Evolutionary conservation across 2,888 invertebrate genomes (phyloP), one percentile per base, ranked within the genome.

Genomic region (Lithodes maja): DNA sequence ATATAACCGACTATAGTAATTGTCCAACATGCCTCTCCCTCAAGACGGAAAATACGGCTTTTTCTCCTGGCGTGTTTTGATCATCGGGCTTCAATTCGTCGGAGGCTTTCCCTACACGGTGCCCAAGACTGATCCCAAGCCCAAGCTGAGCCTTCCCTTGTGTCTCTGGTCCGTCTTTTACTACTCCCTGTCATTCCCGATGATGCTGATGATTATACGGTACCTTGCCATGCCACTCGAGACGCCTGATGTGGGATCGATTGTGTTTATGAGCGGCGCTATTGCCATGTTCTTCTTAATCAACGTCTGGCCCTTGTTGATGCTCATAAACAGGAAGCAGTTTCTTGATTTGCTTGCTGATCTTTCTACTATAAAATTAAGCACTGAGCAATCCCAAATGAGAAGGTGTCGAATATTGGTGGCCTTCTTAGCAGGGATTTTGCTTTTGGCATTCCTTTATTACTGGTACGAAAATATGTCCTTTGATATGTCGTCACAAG

Each of bases 101-200:
- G 83, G 83, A 15, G n/a, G 12, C n/a, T 83, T 83, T 17, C 83
- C 83, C n/a, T 83, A 53, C 83, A 71, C 15, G 17, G 33, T 54
- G 54, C 53, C 52, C 7, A 53, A 52, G 52, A 53, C 74, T 15
- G 3, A 53, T n/a, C 52, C 3, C 9, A 49, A 33, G 17, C 54
- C 54, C 75, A 52, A n/a, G 54, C 68, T 74, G 54, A 75, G 83
- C 53, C 3, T 83, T 9, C 33, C 54, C 0, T 17, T 83, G 12
- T 54, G 1, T 9, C 75, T 83, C 54, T 83, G 83, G 83, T 49
- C n/a, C 5, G 15, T 83, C 17, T 83, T 83, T 49, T 7, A 12
- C 9, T 15, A 61, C 9, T 15, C 15, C 68, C 7, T 61, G 7
- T 61, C 68, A 61, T 7, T 61, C 33, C 33, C 33, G 68, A 61